Percentiles rank a stretch among this genome's conserved stretches.
These are phyloP conservation scores for Agrochola litura DNA, from an alignment of 2,888 invertebrate species.

Conservation along the genomic window DNA sequence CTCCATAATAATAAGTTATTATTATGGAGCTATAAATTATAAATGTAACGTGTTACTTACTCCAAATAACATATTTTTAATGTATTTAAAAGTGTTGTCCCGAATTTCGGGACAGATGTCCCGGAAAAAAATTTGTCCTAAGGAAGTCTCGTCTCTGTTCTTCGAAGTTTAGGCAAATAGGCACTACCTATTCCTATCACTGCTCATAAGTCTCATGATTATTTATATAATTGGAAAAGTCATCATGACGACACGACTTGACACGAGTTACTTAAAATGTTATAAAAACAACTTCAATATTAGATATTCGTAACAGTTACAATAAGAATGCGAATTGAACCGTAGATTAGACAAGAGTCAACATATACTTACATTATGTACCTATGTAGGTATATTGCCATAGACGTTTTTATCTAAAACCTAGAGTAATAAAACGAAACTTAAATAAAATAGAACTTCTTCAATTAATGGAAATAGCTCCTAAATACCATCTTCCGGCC, in stretches of 20 bases:
- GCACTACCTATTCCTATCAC: no score
- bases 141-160: no score
- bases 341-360: neutral
- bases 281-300: neutral
- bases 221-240: neutral
- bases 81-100: no score
- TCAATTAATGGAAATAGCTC: neutral
- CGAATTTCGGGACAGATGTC: no score
- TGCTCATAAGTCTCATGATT: neutral
- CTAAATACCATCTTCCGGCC: neutral
- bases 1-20: no score
- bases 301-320: neutral
- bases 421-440: slow-evolving; percentile 10
- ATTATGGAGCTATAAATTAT: no score
- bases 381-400: neutral
- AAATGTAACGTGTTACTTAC: no score
- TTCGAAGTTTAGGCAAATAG: no score
- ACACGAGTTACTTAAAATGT: neutral
- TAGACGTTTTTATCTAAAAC: neutral
- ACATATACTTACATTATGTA: neutral
- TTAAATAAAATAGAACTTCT: neutral
- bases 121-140: no score
- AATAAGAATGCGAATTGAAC: neutral
- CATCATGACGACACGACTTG: neutral
- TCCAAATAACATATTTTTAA: no score